A percentile compares a stretch with the other conserved stretches of the same genome.
These are phyloP conservation scores for Lates calcarifer DNA, from an alignment of 2,113 vertebrate genomes.

Conservation along the genomic window DNA sequence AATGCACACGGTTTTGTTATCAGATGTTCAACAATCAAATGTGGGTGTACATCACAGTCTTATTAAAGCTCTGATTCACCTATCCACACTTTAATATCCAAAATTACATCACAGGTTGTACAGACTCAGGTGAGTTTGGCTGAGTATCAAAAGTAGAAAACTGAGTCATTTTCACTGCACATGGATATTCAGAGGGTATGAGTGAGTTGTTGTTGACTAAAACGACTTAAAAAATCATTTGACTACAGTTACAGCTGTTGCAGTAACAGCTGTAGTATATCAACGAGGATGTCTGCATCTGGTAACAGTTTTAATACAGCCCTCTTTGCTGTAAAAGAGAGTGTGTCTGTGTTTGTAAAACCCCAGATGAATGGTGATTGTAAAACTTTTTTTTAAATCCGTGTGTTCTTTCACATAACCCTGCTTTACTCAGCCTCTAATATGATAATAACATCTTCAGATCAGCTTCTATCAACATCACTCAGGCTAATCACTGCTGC, in stretches of 20 bases:
- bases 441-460: constrained; percentile 48
- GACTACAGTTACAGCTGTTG: not conserved
- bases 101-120: not conserved
- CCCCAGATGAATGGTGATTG: not conserved
- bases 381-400: not conserved
- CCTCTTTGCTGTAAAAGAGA: not conserved
- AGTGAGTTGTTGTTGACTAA: not conserved
- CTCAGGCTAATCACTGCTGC: constrained; percentile 27
- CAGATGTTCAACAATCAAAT: constrained; percentile 6
- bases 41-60: not conserved
- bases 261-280: not conserved
- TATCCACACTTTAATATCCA: not conserved
- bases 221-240: not conserved
- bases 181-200: not conserved
- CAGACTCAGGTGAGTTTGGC: constrained; percentile 16
- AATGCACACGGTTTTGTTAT: constrained; percentile 14
- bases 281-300: not conserved
- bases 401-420: constrained; percentile 16
- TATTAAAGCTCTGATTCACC: not conserved
- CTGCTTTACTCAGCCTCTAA: constrained; percentile 33
- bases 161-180: constrained; percentile 7
- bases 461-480: constrained; percentile 42
- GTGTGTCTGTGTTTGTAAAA: not conserved
- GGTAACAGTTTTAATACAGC: not conserved
- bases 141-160: not conserved